Evolutionary conservation across 2,113 vertebrate species (phyloP), one percentile per base, ranked within the genome.

Genomic region (Cromileptes altivelis): DNA sequence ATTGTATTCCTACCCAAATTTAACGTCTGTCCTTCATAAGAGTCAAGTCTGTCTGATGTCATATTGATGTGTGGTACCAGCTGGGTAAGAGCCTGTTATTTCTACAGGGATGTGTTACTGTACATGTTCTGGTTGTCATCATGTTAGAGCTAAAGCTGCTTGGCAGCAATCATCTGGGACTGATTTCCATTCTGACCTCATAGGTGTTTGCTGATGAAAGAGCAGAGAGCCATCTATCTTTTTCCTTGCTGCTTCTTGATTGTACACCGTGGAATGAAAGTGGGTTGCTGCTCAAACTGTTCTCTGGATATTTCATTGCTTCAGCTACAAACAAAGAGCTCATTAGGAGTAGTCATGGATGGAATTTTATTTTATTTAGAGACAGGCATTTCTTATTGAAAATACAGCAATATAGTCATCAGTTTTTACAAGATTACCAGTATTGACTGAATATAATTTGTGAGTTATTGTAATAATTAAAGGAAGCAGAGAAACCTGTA

Each of bases 161-260:
- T 70, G 64, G 71, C 82, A 49, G 71, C 60, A 70, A 85, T 81
- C 58, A 65, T 82, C 79, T 62, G 57, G 25, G 76, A 85, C 81
- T 84, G 86, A 91, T 89, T 89, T 82, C 78, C 76, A 21, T 45
- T 55, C 64, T 53, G 68, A n/a, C 47, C 45, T 89, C 70, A 57
- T 49, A 52, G 69, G 75, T 85, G 65, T 80, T 78, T 62, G 37
- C 70, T 82, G 85, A 91, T 75, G 70, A 85, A 83, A 73, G 72
- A 47, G 71, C 81, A 63, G 70, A 77, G 56, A 56, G 23, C 60
- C 75, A 62, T 84, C 75, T 67, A 72, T 86, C 73, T 86, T 85
- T 70, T 56, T 75, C 57, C 78, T 56, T 27, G 74, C 81, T 58
- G 71, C 81, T 49, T 81, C 75, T 78, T 80, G 76, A 87, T 82